Conservation (phyloP, 2,113 vertebrate genomes). For the Ramphastos sulfuratus region DNA sequence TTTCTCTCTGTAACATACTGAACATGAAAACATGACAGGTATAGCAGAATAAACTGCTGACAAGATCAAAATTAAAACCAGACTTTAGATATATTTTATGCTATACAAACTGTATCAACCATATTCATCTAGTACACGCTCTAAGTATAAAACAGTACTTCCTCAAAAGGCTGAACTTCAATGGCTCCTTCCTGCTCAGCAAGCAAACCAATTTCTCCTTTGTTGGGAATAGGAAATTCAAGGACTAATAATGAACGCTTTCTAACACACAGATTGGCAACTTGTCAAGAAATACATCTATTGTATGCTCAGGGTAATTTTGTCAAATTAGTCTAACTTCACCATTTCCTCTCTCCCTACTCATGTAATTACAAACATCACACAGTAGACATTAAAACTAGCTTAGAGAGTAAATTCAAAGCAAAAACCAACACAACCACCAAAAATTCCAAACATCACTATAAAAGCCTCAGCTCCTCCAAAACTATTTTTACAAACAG, state of each 20-base stretch:
- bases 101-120: neutral
- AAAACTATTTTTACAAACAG: neutral
- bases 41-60: neutral
- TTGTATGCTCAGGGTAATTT: neutral
- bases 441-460: neutral
- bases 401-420: neutral
- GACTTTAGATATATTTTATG: neutral
- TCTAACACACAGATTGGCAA: neutral
- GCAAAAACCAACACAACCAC: neutral
- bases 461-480: neutral
- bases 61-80: neutral
- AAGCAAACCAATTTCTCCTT: neutral
- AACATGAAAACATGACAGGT: neutral
- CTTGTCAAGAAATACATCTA: neutral
- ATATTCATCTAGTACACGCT: neutral
- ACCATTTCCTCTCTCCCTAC: neutral
- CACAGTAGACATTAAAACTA: neutral
- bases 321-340: neutral
- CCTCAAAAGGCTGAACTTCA: neutral
- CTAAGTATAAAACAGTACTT: neutral
- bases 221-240: neutral
- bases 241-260: neutral
- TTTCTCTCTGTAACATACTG: neutral
- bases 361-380: conserved; percentile 9
- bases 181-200: neutral